Percentiles rank a stretch among this genome's conserved stretches.
phyloP scores from a whole-genome alignment of 2,888 invertebrate species.

The Sesia bembeciformis region DNA sequence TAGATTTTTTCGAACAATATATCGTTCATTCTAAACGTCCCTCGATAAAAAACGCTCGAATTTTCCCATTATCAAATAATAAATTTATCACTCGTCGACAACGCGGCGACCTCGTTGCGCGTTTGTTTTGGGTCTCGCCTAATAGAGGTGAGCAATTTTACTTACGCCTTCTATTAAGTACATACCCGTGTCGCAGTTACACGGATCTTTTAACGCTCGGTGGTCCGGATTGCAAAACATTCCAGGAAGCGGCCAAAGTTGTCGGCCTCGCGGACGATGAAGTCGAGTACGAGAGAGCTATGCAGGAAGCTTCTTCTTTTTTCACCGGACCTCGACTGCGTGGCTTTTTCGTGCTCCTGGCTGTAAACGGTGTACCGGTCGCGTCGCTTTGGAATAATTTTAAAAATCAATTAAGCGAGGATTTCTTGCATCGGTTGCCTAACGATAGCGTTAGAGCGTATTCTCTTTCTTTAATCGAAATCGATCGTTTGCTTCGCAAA shows the following conservation, averaged over 20 bases:
- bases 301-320: constrained; percentile 7
- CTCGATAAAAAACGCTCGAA: neutral
- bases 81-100: neutral
- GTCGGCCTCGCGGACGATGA: constrained; percentile 8
- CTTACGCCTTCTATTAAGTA: constrained; percentile 4
- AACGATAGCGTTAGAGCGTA: neutral
- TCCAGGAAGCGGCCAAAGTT: constrained; percentile 9
- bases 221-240: constrained; percentile 8
- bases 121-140: constrained; percentile 7
- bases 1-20: constrained; percentile 2
- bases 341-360: constrained; percentile 5
- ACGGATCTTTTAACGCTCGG: constrained; percentile 6
- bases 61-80: neutral
- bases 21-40: neutral
- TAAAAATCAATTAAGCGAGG: constrained; percentile 1
- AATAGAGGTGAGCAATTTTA: constrained; percentile 9
- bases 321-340: constrained; percentile 6
- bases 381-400: constrained; percentile 3
- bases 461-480: neutral
- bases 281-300: constrained; percentile 5
- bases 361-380: constrained; percentile 4
- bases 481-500: neutral
- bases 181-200: constrained; percentile 5
- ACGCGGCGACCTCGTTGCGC: constrained; percentile 3
- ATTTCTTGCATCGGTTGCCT: neutral